These are phyloP conservation scores for Conomelus anceps DNA, from an alignment of 2,888 invertebrate species.

Conservation along the genomic window DNA sequence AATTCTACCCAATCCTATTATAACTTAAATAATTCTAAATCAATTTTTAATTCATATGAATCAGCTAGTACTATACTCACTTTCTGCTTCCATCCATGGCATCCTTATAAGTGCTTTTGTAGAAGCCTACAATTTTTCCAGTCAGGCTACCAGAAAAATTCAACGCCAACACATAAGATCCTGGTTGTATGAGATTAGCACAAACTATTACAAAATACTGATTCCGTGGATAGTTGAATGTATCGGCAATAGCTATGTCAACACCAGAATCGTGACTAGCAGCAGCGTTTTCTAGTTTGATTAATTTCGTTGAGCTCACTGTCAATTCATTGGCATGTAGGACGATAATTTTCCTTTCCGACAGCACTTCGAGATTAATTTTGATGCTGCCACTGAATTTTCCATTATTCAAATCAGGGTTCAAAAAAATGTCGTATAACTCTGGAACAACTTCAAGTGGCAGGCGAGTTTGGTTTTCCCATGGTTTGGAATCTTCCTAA, in stretches of 20 bases:
- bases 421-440: constrained; percentile 59
- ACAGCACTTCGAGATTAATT: constrained; percentile 45
- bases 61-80: no score
- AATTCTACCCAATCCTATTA: no score
- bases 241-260: constrained; percentile 16
- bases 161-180: constrained; percentile 44
- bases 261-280: neutral
- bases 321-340: constrained; percentile 45
- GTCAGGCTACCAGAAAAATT: constrained; percentile 50
- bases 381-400: constrained; percentile 51
- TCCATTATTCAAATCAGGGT: constrained; percentile 56
- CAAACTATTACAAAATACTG: constrained; percentile 35
- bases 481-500: constrained; percentile 11
- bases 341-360: constrained; percentile 46
- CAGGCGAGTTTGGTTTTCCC: constrained; percentile 26
- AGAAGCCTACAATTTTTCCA: constrained; percentile 54
- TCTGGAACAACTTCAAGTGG: constrained; percentile 53
- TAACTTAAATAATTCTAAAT: no score
- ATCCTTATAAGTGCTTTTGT: constrained; percentile 49
- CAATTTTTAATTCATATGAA: no score
- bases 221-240: constrained; percentile 37
- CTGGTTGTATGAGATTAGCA: constrained; percentile 33
- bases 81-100: constrained; percentile 6
- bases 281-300: neutral
- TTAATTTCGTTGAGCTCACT: constrained; percentile 7